These are phyloP conservation scores for Gymnogyps californianus DNA, from an alignment of 2,113 vertebrate genomes.

Conservation along the genomic window DNA sequence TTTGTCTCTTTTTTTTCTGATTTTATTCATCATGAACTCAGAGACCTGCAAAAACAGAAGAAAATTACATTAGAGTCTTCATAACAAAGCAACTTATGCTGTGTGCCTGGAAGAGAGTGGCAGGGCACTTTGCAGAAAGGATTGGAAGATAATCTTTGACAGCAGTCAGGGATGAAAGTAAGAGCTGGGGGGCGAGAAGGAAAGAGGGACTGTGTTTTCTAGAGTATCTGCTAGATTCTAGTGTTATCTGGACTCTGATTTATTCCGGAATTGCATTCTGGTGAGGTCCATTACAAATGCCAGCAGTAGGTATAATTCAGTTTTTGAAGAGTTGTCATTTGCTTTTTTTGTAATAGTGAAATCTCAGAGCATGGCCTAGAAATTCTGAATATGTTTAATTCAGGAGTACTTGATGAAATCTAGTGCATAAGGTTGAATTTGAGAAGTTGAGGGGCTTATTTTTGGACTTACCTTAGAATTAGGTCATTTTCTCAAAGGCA, in stretches of 20 bases:
- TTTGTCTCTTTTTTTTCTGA: accelerated
- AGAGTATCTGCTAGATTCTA: neutral
- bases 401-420: neutral
- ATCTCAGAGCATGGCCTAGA: neutral
- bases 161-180: neutral
- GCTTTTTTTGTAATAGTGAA: neutral
- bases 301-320: neutral
- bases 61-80: neutral
- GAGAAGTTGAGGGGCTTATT: neutral
- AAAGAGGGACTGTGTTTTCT: neutral
- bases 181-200: neutral
- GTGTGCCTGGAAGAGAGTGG: neutral
- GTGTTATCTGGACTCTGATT: neutral
- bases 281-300: neutral
- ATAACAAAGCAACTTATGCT: neutral
- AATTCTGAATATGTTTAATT: neutral
- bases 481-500: neutral
- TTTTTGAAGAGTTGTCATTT: neutral
- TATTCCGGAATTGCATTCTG: neutral
- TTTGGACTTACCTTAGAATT: neutral
- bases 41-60: neutral
- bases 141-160: neutral
- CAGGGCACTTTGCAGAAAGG: neutral
- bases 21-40: neutral
- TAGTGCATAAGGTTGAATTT: neutral